A percentile compares a stretch with the other conserved stretches of the same genome.
Evolutionary conservation across 1,140 invertebrate genomes (phyloP).

Genomic region (Wasmannia auropunctata): DNA sequence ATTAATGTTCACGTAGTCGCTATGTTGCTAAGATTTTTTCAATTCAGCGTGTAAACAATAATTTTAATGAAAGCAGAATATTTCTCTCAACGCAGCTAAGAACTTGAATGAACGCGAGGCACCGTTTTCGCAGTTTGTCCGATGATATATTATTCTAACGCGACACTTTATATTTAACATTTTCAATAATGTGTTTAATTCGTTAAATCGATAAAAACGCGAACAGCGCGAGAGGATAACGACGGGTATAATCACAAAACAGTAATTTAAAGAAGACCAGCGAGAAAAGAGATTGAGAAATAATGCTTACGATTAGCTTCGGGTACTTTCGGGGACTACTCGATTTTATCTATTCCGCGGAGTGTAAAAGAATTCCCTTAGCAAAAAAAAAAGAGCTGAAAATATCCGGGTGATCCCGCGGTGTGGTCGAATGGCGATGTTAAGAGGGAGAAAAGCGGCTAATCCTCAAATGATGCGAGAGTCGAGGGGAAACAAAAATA

Average conservation of each 20-base stretch:
- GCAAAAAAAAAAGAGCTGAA: constrained; percentile 70
- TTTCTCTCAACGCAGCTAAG: neutral
- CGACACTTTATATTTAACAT: neutral
- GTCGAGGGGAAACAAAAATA: neutral
- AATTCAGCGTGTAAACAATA: neutral
- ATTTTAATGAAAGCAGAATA: neutral
- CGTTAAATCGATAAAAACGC: neutral
- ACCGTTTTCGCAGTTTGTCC: constrained; percentile 80
- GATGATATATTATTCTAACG: constrained; percentile 57
- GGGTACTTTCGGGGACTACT: constrained; percentile 82
- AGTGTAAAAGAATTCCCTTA: constrained; percentile 83
- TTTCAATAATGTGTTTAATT: neutral
- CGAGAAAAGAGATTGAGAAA: constrained; percentile 45
- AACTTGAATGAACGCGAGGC: constrained; percentile 51
- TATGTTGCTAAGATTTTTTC: neutral
- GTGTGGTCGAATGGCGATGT: constrained; percentile 27
- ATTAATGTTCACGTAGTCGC: neutral
- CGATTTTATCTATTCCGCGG: constrained; percentile 73
- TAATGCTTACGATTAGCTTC: constrained; percentile 80
- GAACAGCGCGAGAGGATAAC: constrained; percentile 22
- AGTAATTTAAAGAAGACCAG: constrained; percentile 43
- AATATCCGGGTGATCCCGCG: constrained; percentile 57
- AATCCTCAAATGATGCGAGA: constrained; percentile 2
- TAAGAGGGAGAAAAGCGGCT: neutral
- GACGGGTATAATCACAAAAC: constrained; percentile 17